Evolutionary conservation across 2,797 vertebrate species (phyloP).

Genomic region (Poeciliopsis turneri): DNA sequence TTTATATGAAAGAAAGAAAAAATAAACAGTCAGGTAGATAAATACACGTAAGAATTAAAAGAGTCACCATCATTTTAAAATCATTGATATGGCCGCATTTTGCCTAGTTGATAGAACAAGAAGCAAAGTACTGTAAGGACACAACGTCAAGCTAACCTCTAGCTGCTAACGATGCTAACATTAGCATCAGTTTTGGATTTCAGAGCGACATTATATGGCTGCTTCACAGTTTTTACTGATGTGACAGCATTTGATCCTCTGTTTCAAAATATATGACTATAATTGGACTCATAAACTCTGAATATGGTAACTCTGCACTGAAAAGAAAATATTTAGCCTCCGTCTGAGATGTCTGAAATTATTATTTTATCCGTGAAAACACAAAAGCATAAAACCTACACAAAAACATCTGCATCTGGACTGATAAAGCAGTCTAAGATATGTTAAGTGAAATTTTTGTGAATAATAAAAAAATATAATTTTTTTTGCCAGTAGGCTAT

Average conservation of each 20-base stretch:
- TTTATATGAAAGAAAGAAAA: neutral
- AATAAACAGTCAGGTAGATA: neutral
- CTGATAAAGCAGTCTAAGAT: neutral
- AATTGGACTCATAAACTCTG: neutral
- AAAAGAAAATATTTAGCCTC: neutral
- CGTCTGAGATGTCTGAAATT: neutral
- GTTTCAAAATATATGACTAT: neutral
- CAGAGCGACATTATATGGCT: neutral
- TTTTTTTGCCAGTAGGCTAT: neutral
- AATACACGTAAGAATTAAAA: neutral
- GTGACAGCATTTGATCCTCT: neutral
- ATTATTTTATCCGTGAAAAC: neutral
- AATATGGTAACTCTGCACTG: neutral
- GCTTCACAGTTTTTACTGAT: neutral
- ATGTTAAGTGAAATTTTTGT: neutral
- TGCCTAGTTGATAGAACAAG: neutral
- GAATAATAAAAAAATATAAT: neutral
- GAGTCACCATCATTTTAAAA: neutral
- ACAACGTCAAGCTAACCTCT: neutral
- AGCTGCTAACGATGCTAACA: neutral
- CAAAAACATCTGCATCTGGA: neutral
- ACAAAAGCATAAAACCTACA: neutral
- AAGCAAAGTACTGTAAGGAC: neutral
- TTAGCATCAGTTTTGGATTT: neutral
- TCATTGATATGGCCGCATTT: neutral